A percentile compares a stretch with the other conserved stretches of the same genome.
phyloP scores from a whole-genome alignment of 2,797 vertebrate genomes.

The Acipenser transmontanus region DNA sequence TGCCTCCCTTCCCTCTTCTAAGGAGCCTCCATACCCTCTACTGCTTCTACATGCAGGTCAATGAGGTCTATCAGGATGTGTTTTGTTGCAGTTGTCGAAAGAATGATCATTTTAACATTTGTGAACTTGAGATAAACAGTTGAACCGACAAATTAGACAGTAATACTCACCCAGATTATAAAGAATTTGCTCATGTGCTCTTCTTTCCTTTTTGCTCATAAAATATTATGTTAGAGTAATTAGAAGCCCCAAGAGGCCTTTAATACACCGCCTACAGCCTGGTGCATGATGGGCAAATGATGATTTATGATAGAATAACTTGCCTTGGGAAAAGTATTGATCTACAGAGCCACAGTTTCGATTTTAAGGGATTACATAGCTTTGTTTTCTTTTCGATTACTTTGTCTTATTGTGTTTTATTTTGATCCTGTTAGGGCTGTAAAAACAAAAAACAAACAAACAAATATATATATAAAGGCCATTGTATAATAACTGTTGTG shows the following conservation, averaged over 20 bases:
- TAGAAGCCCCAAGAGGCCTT: background rate
- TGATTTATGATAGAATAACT: slow-evolving; percentile 52
- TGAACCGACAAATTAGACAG: background rate
- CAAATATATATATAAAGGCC: too few species aligned
- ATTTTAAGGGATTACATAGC: background rate
- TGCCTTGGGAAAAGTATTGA: slow-evolving; percentile 55
- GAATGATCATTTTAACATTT: too few species aligned
- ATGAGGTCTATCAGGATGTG: too few species aligned
- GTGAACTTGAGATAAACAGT: too few species aligned
- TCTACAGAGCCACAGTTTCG: slow-evolving; percentile 26
- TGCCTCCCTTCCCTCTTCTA: too few species aligned
- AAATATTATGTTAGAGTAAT: slow-evolving; percentile 3
- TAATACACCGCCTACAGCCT: background rate
- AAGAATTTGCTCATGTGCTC: background rate
- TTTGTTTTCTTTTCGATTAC: background rate
- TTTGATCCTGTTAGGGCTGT: slow-evolving; percentile 20
- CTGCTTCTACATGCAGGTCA: too few species aligned
- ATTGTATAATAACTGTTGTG: too few species aligned
- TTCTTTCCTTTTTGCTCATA: background rate
- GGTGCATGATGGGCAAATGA: slow-evolving; percentile 40
- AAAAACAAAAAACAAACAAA: too few species aligned
- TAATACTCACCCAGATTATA: background rate
- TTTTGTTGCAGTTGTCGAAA: too few species aligned
- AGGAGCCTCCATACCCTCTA: too few species aligned
- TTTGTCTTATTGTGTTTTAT: slow-evolving; percentile 3